Evolutionary conservation across 2,113 vertebrate genomes (phyloP).

Genomic region (Pampusana beccarii): DNA sequence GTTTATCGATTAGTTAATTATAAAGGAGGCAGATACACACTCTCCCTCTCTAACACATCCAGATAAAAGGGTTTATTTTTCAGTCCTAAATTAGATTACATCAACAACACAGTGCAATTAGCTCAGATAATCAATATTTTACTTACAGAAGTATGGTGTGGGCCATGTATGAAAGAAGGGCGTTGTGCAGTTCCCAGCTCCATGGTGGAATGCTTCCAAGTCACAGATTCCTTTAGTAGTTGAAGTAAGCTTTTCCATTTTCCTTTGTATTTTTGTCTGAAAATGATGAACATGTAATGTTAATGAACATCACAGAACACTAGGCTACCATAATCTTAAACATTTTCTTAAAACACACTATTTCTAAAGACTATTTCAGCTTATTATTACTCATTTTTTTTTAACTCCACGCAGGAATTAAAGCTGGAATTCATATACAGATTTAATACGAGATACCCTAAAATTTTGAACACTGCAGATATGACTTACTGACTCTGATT

Average conservation of each 20-base stretch:
- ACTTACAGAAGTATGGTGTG: conserved; percentile 85
- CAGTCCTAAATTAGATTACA: neutral
- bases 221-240: conserved; percentile 85
- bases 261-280: conserved; percentile 79
- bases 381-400: neutral
- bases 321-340: neutral
- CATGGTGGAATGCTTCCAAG: conserved; percentile 82
- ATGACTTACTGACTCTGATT: neutral
- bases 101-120: neutral
- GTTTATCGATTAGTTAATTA: conserved; percentile 32
- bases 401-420: neutral
- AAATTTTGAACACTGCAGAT: neutral
- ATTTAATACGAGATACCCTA: neutral
- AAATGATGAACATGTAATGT: neutral
- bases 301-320: neutral
- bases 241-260: conserved; percentile 88
- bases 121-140: neutral
- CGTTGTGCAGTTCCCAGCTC: conserved; percentile 54
- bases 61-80: conserved; percentile 9
- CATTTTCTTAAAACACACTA: neutral
- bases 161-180: conserved; percentile 89
- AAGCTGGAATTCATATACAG: neutral
- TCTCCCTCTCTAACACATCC: neutral
- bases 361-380: neutral
- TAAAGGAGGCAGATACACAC: neutral